phyloP scores from a whole-genome alignment of 2,797 vertebrate species.

The Phataginus tetradactyla region DNA sequence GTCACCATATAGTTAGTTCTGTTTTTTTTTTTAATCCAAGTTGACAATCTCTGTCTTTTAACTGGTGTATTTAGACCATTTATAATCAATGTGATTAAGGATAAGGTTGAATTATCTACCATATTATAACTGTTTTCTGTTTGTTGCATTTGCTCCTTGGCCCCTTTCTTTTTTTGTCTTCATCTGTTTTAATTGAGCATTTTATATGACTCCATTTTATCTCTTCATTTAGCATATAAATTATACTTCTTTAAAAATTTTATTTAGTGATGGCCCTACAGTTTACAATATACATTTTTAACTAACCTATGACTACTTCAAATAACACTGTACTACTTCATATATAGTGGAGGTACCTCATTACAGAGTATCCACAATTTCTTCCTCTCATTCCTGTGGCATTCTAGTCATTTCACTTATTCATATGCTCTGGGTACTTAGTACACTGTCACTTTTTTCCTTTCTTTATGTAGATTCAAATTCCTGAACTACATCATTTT shows the following conservation, averaged over 20 bases:
- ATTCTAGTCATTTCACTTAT: neutral
- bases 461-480: neutral
- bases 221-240: neutral
- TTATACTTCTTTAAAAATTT: neutral
- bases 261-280: neutral
- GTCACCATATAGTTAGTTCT: neutral
- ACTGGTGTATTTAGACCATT: neutral
- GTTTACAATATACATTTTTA: neutral
- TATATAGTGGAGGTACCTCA: neutral
- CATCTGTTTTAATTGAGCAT: neutral
- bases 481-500: neutral
- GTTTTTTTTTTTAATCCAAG: neutral
- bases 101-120: neutral
- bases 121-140: neutral
- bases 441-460: neutral
- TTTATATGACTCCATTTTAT: neutral
- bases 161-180: neutral
- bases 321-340: neutral
- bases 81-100: neutral
- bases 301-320: neutral
- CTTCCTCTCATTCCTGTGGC: neutral
- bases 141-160: neutral
- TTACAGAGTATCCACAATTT: neutral
- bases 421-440: neutral
- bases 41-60: neutral